phyloP scores from a whole-genome alignment of 2,113 vertebrate species.

The Puffinus mauretanicus region DNA sequence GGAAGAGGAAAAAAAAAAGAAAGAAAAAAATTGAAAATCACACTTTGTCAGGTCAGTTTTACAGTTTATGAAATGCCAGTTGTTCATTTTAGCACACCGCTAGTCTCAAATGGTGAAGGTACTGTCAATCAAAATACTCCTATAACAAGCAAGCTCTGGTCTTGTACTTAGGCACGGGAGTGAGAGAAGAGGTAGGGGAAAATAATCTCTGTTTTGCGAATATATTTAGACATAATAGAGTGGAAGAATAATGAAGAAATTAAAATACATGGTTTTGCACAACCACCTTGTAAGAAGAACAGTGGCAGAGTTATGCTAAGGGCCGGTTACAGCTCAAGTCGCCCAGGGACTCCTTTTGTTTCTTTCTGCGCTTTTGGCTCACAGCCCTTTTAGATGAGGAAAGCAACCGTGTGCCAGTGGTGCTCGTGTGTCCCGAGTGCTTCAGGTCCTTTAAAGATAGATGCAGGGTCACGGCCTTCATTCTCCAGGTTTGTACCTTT shows the following conservation, averaged over 20 bases:
- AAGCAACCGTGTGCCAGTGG: fast-evolving
- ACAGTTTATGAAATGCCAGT: neutral
- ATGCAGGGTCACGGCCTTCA: fast-evolving
- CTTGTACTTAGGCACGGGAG: neutral
- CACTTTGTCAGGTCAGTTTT: neutral
- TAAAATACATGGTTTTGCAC: neutral
- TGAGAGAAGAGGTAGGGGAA: neutral
- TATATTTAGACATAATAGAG: neutral
- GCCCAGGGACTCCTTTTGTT: neutral
- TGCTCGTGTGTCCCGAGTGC: fast-evolving
- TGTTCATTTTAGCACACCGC: neutral
- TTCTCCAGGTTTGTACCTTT: neutral
- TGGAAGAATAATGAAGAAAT: neutral
- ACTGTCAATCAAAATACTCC: neutral
- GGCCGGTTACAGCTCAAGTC: neutral
- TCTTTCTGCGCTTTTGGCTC: neutral
- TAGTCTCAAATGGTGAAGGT: neutral
- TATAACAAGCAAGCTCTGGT: neutral
- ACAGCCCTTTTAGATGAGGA: neutral
- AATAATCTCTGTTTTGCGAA: neutral
- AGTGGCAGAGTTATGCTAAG: neutral
- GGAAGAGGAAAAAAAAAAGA: fast-evolving
- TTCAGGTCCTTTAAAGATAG: neutral
- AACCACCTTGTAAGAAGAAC: neutral
- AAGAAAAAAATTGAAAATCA: neutral